These are phyloP conservation scores for Drosophila antonietae DNA, from an alignment of 2,888 invertebrate genomes.

Conservation along the genomic window DNA sequence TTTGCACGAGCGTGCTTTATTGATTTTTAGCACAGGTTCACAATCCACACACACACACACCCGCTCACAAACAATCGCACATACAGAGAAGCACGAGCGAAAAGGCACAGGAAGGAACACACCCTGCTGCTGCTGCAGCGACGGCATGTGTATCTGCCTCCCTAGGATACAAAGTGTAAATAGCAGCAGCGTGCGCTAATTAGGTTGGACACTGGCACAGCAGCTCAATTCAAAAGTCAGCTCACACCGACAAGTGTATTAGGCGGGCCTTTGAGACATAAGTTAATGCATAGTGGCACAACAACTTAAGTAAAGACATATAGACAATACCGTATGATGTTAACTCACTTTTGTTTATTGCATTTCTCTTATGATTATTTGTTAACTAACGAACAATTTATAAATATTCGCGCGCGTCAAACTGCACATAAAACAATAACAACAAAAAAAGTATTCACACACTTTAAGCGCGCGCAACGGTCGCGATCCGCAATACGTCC, in stretches of 20 bases:
- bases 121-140: conserved; percentile 38
- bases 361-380: conserved; percentile 15
- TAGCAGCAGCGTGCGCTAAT: conserved; percentile 23
- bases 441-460: conserved; percentile 32
- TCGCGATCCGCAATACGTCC: conserved; percentile 44
- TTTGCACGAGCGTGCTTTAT: conserved; percentile 50
- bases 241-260: conserved; percentile 7
- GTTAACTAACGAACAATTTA: conserved; percentile 18
- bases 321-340: background rate
- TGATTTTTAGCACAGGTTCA: conserved; percentile 61
- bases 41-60: conserved; percentile 14
- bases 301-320: background rate
- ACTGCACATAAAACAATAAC: conserved; percentile 12
- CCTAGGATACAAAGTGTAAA: conserved; percentile 40
- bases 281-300: background rate
- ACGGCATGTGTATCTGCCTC: conserved; percentile 55
- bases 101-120: conserved; percentile 37
- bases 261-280: background rate
- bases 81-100: conserved; percentile 4
- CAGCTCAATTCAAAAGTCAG: conserved; percentile 1
- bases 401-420: conserved; percentile 25
- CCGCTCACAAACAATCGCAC: conserved; percentile 8
- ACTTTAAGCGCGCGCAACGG: conserved; percentile 49
- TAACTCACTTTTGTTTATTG: conserved; percentile 44
- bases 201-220: conserved; percentile 6